A percentile compares a stretch with the other conserved stretches of the same genome.
Evolutionary conservation across 64 coral and sea anemone genomes (phyloP).

Genomic region (Pocillopora damicornis): DNA sequence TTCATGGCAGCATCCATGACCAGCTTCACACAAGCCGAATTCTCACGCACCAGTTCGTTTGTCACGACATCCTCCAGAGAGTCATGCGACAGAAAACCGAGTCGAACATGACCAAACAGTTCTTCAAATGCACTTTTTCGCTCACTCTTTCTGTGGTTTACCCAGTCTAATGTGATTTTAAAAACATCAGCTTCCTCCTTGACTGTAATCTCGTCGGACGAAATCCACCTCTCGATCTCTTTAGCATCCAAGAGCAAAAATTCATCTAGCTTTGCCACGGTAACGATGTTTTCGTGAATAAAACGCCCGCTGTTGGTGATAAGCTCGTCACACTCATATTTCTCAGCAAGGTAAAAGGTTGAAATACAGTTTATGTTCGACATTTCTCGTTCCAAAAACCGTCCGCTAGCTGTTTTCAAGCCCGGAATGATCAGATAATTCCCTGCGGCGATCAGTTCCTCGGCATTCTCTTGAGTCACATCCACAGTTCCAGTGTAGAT

Average conservation of each 20-base stretch:
- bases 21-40: background rate
- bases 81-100: background rate
- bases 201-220: background rate
- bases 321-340: background rate
- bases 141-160: no score
- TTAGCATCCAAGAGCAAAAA: constrained; percentile 2
- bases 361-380: background rate
- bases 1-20: background rate
- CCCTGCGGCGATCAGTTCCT: background rate
- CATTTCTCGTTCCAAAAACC: background rate
- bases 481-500: no score
- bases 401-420: background rate
- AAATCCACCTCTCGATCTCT: constrained; percentile 2
- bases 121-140: background rate
- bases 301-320: background rate
- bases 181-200: no score
- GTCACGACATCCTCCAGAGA: background rate
- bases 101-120: constrained; percentile 1
- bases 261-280: background rate
- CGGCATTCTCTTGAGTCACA: background rate
- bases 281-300: background rate
- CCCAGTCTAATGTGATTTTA: no score
- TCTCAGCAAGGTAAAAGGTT: constrained; percentile 5
- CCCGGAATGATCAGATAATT: background rate
- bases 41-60: constrained; percentile 2